Percentiles rank a stretch among this genome's conserved stretches.
phyloP scores from a whole-genome alignment of 2,797 vertebrate genomes.

The Hydrophis major region DNA sequence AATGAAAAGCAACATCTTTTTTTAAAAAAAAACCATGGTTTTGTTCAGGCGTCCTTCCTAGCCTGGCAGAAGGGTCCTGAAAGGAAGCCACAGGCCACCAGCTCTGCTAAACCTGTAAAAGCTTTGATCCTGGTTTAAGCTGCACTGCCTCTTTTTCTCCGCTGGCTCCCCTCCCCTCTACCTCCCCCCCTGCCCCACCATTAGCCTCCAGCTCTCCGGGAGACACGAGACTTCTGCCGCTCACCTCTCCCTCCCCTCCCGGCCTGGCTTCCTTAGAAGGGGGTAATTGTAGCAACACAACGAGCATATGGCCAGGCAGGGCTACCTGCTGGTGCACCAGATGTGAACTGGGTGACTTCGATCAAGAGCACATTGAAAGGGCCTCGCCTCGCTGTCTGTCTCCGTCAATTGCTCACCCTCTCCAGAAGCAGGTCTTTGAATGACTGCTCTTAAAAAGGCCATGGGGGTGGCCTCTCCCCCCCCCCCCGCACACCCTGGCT shows the following conservation, averaged over 20 bases:
- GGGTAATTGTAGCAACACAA: slow-evolving; percentile 85
- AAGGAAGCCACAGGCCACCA: neutral
- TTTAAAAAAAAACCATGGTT: neutral
- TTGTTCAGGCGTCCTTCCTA: neutral
- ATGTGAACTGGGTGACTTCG: slow-evolving; percentile 86
- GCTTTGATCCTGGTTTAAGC: neutral
- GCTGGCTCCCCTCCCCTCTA: neutral
- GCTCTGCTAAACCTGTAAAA: neutral
- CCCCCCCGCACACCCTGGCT: neutral
- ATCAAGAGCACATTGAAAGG: slow-evolving; percentile 79
- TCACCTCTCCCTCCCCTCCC: neutral
- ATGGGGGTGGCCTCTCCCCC: slow-evolving; percentile 43
- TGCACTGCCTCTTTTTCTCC: neutral
- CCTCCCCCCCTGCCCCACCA: no score
- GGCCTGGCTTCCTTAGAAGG: slow-evolving; percentile 55
- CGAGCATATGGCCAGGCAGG: slow-evolving; percentile 88
- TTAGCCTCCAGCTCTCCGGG: neutral
- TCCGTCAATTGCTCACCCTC: slow-evolving; percentile 44
- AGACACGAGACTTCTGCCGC: neutral
- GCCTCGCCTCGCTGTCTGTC: slow-evolving; percentile 62
- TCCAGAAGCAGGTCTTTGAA: slow-evolving; percentile 47
- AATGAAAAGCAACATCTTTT: neutral
- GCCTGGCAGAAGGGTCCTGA: neutral
- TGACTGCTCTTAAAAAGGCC: slow-evolving; percentile 40
- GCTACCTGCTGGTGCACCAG: slow-evolving; percentile 90